Evolutionary conservation across 92 coral and sea anemone genomes (phyloP), one percentile per base, ranked within the genome.

Genomic region (Zoanthus gigantus): DNA sequence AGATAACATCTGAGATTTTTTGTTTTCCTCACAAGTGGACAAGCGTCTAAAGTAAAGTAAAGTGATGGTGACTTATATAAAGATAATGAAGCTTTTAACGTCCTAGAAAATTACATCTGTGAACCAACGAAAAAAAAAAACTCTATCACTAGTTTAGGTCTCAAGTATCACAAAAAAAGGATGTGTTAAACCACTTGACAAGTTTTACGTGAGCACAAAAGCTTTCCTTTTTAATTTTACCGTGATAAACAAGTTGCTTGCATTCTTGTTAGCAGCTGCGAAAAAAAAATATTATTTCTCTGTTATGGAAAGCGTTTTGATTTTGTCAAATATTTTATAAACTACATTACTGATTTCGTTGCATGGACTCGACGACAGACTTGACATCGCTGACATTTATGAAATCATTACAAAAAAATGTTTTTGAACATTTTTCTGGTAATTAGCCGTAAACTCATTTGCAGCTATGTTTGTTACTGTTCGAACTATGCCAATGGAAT

Each of bases 231-330:
- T 23, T 23, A 23, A 23, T 23, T 63, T 12, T 13, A 45, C 17
- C 23, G 73, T 61, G 84, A 80, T 80, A 37, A 80, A 80, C 65
- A 32, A 46, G 56, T 61, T 61, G 28, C 42, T 80, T 61, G 45
- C 74, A 23, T 18, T n/a, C 29, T 80, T 23, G 14, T 80, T 79
- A 23, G 52, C 80, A 48, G 42, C 28, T 14, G 65, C 68, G 16
- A 17, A 65, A 45, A 71, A 63, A 13, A 81, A 45, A 23, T 42
- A 45, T 10, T 45, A 34, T 65, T 61, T 50, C 12, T 50, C 12
- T 11, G 12, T 50, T 50, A 50, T 11, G 54, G 54, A 50, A 50
- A 50, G 12, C 54, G 54, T 7, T 7, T 50, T 50, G 56, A 50
- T 11, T 50, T 50, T 50, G 56, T 50, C 9, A 50, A 50, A 50